Evolutionary conservation across 2,888 invertebrate genomes (phyloP), one percentile per base, ranked within the genome.

Genomic region (Plagiodera versicolora): DNA sequence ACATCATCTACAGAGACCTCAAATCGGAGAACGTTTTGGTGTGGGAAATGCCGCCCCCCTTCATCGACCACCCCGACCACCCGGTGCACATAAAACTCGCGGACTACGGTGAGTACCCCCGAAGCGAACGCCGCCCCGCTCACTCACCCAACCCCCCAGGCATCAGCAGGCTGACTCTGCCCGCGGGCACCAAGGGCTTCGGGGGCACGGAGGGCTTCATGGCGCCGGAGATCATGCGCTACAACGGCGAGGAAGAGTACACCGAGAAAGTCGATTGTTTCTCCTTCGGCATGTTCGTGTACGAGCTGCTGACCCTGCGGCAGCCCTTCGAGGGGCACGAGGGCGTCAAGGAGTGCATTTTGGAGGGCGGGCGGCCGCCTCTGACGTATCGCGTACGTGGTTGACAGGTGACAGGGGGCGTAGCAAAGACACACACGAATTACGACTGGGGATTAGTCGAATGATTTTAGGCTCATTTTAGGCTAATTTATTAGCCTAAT

Each of bases 121-220:
- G n/a, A n/a, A n/a, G n/a, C n/a, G n/a, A n/a, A n/a, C n/a, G n/a
- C n/a, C n/a, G 16, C 11, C 44, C 4, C 44, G 11, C 5, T 44
- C 11, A 4, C 5, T 8, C 44, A 11, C 5, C 11, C 11, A 6
- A 4, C 9, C 9, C 32, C 32, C 3, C 11, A 88, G 88, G 94
- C 52, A 96, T 96, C 61, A 95, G 95, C 72, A 85, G 95, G 45
- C 84, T 91, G 66, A 94, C 91, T 1, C 85, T 95, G 8, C 94
- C 95, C 0, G 93, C 93, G 0, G 95, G 95, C 0, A 92, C 95
- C 0, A 97, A 96, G 78, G 98, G 99, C 0, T 98, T 98, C 81
- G 98, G 98, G 0, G 98, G 99, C 1, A 99, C 99, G 0, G 96
- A 97, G 81, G 98, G 98, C 0, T 99, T 98, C 79, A 99, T 99